phyloP scores from a whole-genome alignment of 2,888 invertebrate species.

The Iselma pallidipennis region DNA sequence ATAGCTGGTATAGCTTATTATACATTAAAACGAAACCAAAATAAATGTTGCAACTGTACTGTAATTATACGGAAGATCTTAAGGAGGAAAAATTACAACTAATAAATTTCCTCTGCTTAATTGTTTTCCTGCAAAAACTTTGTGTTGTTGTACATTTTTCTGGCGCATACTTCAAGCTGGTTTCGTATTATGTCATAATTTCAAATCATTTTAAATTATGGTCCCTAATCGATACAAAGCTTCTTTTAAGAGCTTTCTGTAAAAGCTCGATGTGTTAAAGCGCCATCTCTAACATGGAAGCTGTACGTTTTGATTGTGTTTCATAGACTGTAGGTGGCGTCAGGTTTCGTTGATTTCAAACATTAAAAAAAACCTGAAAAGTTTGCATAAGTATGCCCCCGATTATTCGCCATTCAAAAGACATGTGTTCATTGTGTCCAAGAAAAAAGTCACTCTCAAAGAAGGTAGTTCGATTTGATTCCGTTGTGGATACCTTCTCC shows the following conservation, averaged over 20 bases:
- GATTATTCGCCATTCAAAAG: slow-evolving; percentile 52
- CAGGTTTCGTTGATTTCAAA: slow-evolving; percentile 1
- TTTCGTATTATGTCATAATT: too few relatives aligned
- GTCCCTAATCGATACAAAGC: slow-evolving; percentile 11
- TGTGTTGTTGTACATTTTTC: too few relatives aligned
- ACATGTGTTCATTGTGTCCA: slow-evolving; percentile 66
- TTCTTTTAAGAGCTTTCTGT: not conserved
- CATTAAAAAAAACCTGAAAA: not conserved
- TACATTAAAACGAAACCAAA: not conserved
- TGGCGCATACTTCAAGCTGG: too few relatives aligned
- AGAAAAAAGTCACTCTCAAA: slow-evolving; percentile 60
- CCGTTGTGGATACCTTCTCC: slow-evolving; percentile 65
- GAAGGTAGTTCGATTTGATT: slow-evolving; percentile 66
- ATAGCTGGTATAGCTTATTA: not conserved
- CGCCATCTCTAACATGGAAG: slow-evolving; percentile 18
- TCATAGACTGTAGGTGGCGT: slow-evolving; percentile 8
- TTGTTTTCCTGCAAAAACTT: too few relatives aligned
- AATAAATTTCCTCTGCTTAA: not conserved
- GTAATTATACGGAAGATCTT: too few relatives aligned
- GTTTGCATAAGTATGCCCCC: slow-evolving; percentile 57
- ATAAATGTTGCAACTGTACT: too few relatives aligned
- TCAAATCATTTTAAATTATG: too few relatives aligned
- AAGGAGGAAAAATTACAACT: too few relatives aligned
- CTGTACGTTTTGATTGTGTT: not conserved
- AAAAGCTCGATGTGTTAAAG: not conserved